Evolutionary conservation across 2,888 invertebrate genomes (phyloP).

Genomic region (Amphipyra tragopoginis): DNA sequence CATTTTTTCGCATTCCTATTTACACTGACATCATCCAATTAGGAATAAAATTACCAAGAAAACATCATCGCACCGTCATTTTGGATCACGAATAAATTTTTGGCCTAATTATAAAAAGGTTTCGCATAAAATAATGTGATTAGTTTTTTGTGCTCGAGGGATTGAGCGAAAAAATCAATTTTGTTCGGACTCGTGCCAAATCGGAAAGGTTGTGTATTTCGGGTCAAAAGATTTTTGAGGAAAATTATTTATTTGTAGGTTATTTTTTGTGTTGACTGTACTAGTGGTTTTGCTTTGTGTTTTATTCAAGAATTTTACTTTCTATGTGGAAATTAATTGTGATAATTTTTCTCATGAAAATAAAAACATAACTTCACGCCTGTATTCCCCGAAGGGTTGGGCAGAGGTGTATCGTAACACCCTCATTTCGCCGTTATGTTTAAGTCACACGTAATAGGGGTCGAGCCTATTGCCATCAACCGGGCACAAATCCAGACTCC

Average conservation of each 20-base stretch:
- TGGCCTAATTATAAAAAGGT: constrained; percentile 80
- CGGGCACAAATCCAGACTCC: too few relatives aligned
- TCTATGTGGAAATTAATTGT: too few relatives aligned
- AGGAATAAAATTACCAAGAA: constrained; percentile 74
- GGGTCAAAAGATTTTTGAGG: constrained; percentile 41
- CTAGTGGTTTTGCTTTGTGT: not conserved
- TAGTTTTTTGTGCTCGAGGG: constrained; percentile 78
- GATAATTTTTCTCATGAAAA: too few relatives aligned
- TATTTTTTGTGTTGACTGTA: constrained; percentile 8
- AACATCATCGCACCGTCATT: constrained; percentile 54
- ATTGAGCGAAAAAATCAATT: constrained; percentile 81
- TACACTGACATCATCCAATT: constrained; percentile 81
- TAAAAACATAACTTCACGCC: too few relatives aligned
- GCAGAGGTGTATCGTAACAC: too few relatives aligned
- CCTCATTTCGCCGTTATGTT: too few relatives aligned
- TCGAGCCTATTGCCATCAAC: too few relatives aligned
- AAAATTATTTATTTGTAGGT: constrained; percentile 23
- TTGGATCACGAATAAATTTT: constrained; percentile 67
- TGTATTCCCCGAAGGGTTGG: too few relatives aligned
- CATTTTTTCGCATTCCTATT: constrained; percentile 57
- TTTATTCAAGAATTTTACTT: not conserved
- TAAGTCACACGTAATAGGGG: too few relatives aligned
- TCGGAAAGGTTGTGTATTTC: constrained; percentile 57
- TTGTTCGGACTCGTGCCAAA: constrained; percentile 77
- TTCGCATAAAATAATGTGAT: constrained; percentile 73